Evolutionary conservation across 2,113 vertebrate genomes (phyloP).

Genomic region (Poeciliopsis occidentalis): DNA sequence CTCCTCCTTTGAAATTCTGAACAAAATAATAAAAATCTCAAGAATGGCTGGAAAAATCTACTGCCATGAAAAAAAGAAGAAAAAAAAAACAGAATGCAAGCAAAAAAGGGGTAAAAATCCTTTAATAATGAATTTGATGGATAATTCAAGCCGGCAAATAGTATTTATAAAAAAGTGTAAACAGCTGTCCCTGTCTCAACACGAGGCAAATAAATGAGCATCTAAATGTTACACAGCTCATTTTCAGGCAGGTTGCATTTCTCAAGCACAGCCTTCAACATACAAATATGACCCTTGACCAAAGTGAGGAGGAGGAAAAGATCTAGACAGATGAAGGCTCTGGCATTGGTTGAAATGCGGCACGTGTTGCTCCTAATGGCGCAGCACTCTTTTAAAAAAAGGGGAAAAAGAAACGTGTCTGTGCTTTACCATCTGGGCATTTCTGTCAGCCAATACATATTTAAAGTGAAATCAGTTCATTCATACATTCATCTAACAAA

Average conservation of each 20-base stretch:
- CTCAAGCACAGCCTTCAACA: constrained; percentile 1
- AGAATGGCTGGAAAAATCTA: neutral
- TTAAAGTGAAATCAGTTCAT: constrained; percentile 16
- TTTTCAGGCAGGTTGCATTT: constrained; percentile 9
- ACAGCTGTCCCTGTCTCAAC: constrained; percentile 16
- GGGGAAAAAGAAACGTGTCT: neutral
- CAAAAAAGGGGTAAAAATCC: neutral
- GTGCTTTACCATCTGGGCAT: constrained; percentile 56
- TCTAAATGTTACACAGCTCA: constrained; percentile 27
- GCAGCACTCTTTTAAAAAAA: constrained; percentile 22
- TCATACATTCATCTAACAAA: neutral
- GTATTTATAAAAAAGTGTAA: constrained; percentile 28
- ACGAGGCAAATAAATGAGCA: constrained; percentile 29
- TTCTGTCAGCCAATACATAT: constrained; percentile 43
- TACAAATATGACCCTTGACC: constrained; percentile 11
- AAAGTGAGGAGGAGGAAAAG: constrained; percentile 17
- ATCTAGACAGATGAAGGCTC: constrained; percentile 41
- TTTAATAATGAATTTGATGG: constrained; percentile 1
- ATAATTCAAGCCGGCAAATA: constrained; percentile 2
- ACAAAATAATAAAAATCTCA: too few relatives aligned
- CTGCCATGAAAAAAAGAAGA: neutral
- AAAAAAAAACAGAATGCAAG: neutral
- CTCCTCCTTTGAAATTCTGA: neutral
- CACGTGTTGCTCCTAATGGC: constrained; percentile 30
- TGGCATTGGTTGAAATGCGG: constrained; percentile 15